These are phyloP conservation scores for Lampris incognitus DNA, from an alignment of 2,113 vertebrate genomes.

Conservation along the genomic window DNA sequence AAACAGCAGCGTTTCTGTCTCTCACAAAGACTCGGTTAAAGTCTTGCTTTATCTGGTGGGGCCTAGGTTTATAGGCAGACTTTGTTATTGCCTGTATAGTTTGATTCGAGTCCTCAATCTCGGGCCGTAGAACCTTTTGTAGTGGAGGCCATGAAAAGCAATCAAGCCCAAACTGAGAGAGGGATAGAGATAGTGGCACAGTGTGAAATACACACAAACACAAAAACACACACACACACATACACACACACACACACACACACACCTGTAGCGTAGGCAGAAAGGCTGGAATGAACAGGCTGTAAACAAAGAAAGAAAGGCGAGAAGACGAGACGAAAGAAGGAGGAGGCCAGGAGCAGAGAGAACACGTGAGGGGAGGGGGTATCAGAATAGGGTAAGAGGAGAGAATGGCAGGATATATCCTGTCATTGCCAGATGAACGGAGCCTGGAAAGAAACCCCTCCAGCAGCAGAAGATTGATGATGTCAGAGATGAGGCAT, in stretches of 20 bases:
- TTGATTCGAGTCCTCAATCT: too few relatives aligned
- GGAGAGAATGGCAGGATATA: background rate
- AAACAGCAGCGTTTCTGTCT: too few relatives aligned
- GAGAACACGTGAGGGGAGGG: background rate
- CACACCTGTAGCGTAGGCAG: background rate
- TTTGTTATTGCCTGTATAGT: too few relatives aligned
- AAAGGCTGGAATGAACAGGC: conserved; percentile 18
- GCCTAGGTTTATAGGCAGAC: too few relatives aligned
- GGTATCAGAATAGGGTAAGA: too few relatives aligned
- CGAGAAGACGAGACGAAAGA: background rate
- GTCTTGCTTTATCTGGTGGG: too few relatives aligned
- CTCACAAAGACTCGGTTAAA: too few relatives aligned
- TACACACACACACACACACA: background rate
- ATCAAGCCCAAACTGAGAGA: background rate
- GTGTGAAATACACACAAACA: background rate
- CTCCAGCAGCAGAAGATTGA: conserved; percentile 19
- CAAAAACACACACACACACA: background rate
- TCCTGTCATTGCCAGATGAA: background rate
- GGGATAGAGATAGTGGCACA: background rate
- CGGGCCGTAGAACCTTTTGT: too few relatives aligned
- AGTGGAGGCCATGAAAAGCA: too few relatives aligned
- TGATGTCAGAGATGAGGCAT: conserved; percentile 29
- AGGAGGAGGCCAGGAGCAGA: background rate
- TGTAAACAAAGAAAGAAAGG: conserved; percentile 12
- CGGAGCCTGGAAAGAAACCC: conserved; percentile 13